These are phyloP conservation scores for Pelecanoides urinatrix DNA, from an alignment of 2,113 vertebrate genomes.

Conservation along the genomic window DNA sequence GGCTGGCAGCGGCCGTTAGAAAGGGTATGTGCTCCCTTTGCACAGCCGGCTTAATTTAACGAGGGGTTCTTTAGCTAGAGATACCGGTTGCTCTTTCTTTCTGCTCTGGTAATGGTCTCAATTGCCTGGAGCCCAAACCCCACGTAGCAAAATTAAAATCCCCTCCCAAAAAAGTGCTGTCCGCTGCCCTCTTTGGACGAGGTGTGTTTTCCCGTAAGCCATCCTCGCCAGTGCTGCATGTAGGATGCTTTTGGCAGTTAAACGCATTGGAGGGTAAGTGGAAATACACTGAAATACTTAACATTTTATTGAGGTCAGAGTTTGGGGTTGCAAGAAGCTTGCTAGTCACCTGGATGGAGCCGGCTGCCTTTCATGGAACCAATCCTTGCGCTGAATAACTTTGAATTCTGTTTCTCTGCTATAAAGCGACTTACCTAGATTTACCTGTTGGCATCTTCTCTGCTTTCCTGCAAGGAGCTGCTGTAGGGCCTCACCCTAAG, in stretches of 20 bases:
- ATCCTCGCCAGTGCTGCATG: accelerated
- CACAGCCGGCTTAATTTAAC: neutral
- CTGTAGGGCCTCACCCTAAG: neutral
- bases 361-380: neutral
- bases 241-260: neutral
- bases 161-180: neutral
- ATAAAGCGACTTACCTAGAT: neutral
- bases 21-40: neutral
- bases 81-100: neutral
- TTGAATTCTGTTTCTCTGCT: neutral
- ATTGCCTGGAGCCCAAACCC: neutral
- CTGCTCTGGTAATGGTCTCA: neutral
- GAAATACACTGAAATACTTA: neutral
- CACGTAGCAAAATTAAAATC: neutral
- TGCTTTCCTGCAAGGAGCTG: neutral
- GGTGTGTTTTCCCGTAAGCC: neutral
- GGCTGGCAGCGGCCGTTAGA: neutral
- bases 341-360: neutral
- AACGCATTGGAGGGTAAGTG: neutral
- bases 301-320: neutral
- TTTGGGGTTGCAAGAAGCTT: neutral
- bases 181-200: neutral
- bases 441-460: neutral
- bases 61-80: neutral
- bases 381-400: neutral